A percentile compares a stretch with the other conserved stretches of the same genome.
phyloP scores from a whole-genome alignment of 2,113 vertebrate genomes.

The Hemichromis elongatus region DNA sequence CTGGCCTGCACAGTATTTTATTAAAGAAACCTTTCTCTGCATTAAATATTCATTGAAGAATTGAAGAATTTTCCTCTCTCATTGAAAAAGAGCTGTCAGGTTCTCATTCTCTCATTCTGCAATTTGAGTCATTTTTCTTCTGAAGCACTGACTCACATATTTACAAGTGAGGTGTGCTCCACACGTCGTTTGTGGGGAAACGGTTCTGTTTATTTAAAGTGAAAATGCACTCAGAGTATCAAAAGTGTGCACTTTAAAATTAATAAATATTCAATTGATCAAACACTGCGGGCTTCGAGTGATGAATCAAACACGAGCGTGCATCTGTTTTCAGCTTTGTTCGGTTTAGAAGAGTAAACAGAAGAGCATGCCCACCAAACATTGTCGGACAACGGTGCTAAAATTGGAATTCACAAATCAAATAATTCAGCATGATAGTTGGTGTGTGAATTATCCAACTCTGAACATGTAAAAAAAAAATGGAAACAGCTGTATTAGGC shows the following conservation, averaged over 20 bases:
- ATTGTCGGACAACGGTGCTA: background rate
- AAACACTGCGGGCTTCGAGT: conserved; percentile 5
- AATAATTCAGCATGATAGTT: background rate
- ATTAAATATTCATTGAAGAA: conserved; percentile 50
- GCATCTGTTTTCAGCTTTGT: conserved; percentile 15
- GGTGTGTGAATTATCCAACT: background rate
- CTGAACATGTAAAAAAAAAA: background rate
- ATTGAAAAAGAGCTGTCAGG: conserved; percentile 13
- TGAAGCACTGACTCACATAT: conserved; percentile 1
- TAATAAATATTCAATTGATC: conserved; percentile 37
- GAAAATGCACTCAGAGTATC: background rate
- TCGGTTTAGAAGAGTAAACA: conserved; percentile 9
- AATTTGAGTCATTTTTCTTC: background rate
- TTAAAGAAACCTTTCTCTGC: conserved; percentile 37
- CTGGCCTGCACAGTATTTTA: conserved; percentile 34
- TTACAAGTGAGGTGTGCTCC: background rate
- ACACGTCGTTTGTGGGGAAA: background rate
- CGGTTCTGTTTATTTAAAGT: conserved; percentile 8
- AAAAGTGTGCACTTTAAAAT: conserved; percentile 15
- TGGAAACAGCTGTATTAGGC: background rate
- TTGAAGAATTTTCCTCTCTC: background rate
- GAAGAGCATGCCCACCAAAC: background rate
- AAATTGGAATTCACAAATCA: background rate
- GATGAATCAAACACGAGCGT: background rate
- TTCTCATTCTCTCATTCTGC: conserved; percentile 6